These are phyloP conservation scores for Lepidochrysops patricia DNA, from an alignment of 2,888 invertebrate species.

Conservation along the genomic window DNA sequence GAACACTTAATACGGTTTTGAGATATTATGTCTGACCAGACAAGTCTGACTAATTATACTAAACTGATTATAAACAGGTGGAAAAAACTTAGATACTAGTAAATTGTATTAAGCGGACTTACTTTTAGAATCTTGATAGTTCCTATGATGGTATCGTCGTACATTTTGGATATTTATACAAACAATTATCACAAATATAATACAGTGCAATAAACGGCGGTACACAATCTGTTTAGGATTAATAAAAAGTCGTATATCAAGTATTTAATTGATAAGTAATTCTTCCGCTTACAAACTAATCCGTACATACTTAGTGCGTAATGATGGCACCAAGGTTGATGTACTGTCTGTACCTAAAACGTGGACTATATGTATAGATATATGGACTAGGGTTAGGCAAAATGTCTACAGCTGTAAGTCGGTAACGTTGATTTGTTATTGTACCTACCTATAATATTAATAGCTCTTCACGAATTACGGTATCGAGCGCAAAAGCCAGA, in stretches of 20 bases:
- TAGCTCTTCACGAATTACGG: too few relatives aligned
- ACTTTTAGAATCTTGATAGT: conserved; percentile 7
- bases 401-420: background rate
- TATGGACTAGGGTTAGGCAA: background rate
- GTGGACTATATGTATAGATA: too few relatives aligned
- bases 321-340: background rate
- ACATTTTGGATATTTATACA: background rate
- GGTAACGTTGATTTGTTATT: background rate
- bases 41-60: too few relatives aligned
- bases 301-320: background rate
- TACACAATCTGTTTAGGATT: conserved; percentile 4
- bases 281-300: background rate
- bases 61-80: too few relatives aligned
- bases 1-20: too few relatives aligned
- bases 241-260: background rate
- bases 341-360: too few relatives aligned
- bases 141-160: background rate
- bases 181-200: background rate
- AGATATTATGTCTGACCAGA: too few relatives aligned
- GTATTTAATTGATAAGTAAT: conserved; percentile 1
- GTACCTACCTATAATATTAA: background rate
- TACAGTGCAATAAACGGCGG: background rate
- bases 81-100: too few relatives aligned
- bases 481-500: too few relatives aligned
- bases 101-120: background rate